Percentiles rank a stretch among this genome's conserved stretches.
Evolutionary conservation across 1,140 invertebrate species (phyloP).

Genomic region (Drosophila funebris): DNA sequence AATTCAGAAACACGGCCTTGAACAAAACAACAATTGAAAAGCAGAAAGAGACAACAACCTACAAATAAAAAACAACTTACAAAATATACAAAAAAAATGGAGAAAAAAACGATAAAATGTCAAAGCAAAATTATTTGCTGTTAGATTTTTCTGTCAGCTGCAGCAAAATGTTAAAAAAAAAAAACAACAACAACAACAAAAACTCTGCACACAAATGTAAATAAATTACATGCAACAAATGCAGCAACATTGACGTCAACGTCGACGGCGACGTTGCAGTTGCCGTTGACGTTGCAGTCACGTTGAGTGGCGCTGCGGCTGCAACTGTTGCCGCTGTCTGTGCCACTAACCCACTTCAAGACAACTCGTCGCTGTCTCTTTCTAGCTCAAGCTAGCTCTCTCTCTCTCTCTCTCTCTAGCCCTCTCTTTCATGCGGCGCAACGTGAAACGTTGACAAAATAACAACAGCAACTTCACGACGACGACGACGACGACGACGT

Average conservation of each 20-base stretch:
- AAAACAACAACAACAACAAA: slow-evolving; percentile 43
- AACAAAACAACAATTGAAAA: slow-evolving; percentile 20
- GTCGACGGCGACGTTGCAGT: slow-evolving; percentile 15
- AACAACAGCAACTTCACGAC: slow-evolving; percentile 21
- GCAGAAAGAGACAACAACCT: neutral
- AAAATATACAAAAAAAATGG: neutral
- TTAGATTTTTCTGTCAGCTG: slow-evolving; percentile 38
- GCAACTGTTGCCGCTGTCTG: slow-evolving; percentile 34
- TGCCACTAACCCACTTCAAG: slow-evolving; percentile 78
- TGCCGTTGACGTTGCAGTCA: slow-evolving; percentile 49
- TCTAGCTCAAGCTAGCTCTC: neutral
- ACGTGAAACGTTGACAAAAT: slow-evolving; percentile 69
- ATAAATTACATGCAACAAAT: slow-evolving; percentile 77
- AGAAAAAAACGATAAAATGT: slow-evolving; percentile 40
- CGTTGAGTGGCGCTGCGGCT: slow-evolving; percentile 49
- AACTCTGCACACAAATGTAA: slow-evolving; percentile 55
- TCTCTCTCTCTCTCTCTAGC: neutral
- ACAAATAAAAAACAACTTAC: neutral
- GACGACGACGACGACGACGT: no score
- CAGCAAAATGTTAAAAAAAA: slow-evolving; percentile 44
- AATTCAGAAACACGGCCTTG: neutral
- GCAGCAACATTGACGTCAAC: slow-evolving; percentile 31
- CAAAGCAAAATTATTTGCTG: slow-evolving; percentile 48
- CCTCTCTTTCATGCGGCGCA: slow-evolving; percentile 54
- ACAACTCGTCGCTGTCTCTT: slow-evolving; percentile 44